Evolutionary conservation across 2,113 vertebrate genomes (phyloP), one percentile per base, ranked within the genome.

Genomic region (Hassar affinis): DNA sequence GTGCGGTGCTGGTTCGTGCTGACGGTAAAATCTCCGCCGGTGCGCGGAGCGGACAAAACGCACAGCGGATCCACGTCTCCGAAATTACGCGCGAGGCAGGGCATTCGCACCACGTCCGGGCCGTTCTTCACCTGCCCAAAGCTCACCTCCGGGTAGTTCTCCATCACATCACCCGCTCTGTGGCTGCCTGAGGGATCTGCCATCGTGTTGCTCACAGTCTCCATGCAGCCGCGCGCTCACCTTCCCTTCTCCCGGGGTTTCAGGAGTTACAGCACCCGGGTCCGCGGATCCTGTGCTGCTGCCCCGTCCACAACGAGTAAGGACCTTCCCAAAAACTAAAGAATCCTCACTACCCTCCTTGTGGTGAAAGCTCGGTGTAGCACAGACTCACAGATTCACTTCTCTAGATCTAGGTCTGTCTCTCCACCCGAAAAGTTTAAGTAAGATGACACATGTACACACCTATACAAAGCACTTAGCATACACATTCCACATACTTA

Each of bases 11-110:
- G 88, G 47, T 91, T 91, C 0, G 38, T 89, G 1, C 86, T 22
- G 0, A 85, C 0, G 52, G 49, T 78, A 11, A 87, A 90, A 15
- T 91, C 87, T 45, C 42, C 38, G 6, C 89, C 89, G 51, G 33
- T 30, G 38, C 68, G 84, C 0, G 89, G 27, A 8, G 38, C 82
- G 0, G 89, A 76, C 20, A 79, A 86, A 22, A 81, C 86, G 61
- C 87, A 69, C 80, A 89, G 59, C 8, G 89, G 6, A 66, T 78
- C 88, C 0, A 47, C 57, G 51, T 83, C 85, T 64, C 89, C 92
- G 84, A 91, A 92, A 89, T 89, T 83, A 87, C 91, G 92, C 92
- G 84, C 83, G 62, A 82, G 33, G 80, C 88, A 78, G 0, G 71
- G 45, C 0, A 57, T 20, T 25, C 85, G 66, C 38, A 81, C 85